Conservation (phyloP, 2,888 invertebrate genomes). For the Bursaphelenchus okinawaensis region DNA sequence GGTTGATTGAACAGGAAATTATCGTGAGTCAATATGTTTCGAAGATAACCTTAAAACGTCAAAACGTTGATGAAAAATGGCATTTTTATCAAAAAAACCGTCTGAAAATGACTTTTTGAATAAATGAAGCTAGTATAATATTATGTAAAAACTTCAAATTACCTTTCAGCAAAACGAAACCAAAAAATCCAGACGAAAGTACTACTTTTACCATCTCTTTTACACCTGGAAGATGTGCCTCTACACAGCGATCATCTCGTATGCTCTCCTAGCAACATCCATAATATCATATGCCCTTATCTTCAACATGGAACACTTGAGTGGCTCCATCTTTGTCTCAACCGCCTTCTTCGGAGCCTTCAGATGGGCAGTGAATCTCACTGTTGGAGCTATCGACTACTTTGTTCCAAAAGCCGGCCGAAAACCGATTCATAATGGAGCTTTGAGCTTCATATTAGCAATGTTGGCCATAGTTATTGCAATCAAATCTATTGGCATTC, state of each 20-base stretch:
- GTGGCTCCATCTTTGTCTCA: constrained; percentile 46
- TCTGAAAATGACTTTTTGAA: too few species aligned
- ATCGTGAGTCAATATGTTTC: constrained; percentile 19
- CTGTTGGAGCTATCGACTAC: constrained; percentile 34
- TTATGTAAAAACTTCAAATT: not conserved
- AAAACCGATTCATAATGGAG: constrained; percentile 29
- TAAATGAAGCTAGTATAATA: not conserved
- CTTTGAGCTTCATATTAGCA: constrained; percentile 29
- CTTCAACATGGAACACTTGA: constrained; percentile 53
- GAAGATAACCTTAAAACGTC: too few species aligned
- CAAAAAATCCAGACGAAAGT: constrained; percentile 17
- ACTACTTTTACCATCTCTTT: constrained; percentile 24
- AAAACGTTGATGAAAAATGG: too few species aligned
- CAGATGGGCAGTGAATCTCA: constrained; percentile 21
- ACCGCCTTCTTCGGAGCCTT: constrained; percentile 29
- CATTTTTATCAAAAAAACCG: too few species aligned
- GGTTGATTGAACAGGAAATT: constrained; percentile 27
- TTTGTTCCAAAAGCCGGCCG: constrained; percentile 32
- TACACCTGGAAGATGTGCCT: constrained; percentile 23
- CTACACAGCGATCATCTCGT: constrained; percentile 20
- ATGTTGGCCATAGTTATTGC: constrained; percentile 18
- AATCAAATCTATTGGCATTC: constrained; percentile 9
- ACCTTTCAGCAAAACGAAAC: constrained; percentile 16
- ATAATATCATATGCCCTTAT: constrained; percentile 50
- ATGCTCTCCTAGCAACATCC: constrained; percentile 35